phyloP scores from a whole-genome alignment of 2,888 invertebrate genomes.

The Euproctis similis region DNA sequence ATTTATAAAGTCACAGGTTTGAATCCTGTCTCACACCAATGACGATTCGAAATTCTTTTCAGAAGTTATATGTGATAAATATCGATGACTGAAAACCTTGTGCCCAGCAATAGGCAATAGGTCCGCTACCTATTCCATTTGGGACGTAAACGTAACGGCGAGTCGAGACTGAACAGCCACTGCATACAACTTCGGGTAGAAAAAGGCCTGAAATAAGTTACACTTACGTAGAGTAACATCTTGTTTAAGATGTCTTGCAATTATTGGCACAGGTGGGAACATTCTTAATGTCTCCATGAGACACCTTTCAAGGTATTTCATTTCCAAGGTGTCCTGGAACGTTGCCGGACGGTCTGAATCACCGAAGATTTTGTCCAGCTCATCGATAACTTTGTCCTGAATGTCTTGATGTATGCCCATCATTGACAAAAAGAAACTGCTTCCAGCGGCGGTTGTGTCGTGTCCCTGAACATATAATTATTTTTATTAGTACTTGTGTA shows the following conservation, averaged over 20 bases:
- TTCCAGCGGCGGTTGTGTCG: conserved; percentile 88
- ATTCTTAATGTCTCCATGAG: conserved; percentile 86
- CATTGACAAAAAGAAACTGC: conserved; percentile 86
- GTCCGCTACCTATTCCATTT: no score
- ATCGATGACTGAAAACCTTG: no score
- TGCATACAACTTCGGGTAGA: no score
- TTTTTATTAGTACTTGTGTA: no score
- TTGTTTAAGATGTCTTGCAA: conserved; percentile 82
- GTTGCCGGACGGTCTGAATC: conserved; percentile 84
- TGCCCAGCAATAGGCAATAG: no score
- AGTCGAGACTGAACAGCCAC: no score
- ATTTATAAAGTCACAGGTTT: no score
- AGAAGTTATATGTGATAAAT: no score
- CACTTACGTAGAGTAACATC: conserved; percentile 81
- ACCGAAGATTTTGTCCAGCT: conserved; percentile 84
- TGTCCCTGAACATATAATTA: conserved; percentile 77
- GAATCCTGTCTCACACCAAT: no score
- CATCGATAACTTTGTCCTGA: conserved; percentile 83
- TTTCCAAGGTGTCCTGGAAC: conserved; percentile 88
- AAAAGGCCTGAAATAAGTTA: no score
- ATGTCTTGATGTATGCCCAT: conserved; percentile 84
- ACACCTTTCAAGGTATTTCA: conserved; percentile 89
- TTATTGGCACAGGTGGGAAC: conserved; percentile 87
- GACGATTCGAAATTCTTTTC: no score
- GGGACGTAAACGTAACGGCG: no score